Evolutionary conservation across 2,888 invertebrate genomes (phyloP), one percentile per base, ranked within the genome.

Genomic region (Stenodera caucasica): DNA sequence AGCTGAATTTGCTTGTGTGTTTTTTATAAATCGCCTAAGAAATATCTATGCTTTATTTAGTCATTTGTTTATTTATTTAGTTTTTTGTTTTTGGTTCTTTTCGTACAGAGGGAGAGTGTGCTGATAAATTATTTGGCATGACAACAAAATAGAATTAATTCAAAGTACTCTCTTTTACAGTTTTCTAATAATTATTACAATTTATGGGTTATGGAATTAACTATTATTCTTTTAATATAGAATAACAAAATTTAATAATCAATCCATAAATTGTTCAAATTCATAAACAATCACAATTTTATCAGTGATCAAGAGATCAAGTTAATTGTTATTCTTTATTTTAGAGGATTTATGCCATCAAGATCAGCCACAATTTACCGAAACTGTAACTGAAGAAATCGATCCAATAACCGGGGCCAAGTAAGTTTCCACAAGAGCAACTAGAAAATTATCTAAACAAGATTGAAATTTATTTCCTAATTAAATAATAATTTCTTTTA

Each of bases 331-430:
- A 63, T 60, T 59, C 58, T 63, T 57, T 67, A 53, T 78, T 82
- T 73, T 81, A 85, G 85, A 85, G 80, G 85, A 85, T 78, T 84
- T 85, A 79, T 84, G 85, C 77, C 85, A 84, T 78, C 83, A 83
- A 77, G 84, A 83, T 74, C 83, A 84, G 76, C 84, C 84, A 63
- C 82, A 84, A 67, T 83, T 80, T 74, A 80, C 81, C 72, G 83
- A 84, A 75, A 83, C 82, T 56, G 81, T 80, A 61, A 81, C 80
- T 65, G 81, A 81, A 69, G 83, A 84, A 70, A 77, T 82, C 68
- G 82, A 84, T 75, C 83, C 83, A 45, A 76, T 81, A 67, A 82
- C 83, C 67, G 81, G 84, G 70, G 82, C 82, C 77, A 84, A 82
- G 84, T 84, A 81, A 76, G 78, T 77, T 33, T 12, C 2, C 49